Conservation (phyloP, 2,888 invertebrate genomes). For the Margaritifera margaritifera region DNA sequence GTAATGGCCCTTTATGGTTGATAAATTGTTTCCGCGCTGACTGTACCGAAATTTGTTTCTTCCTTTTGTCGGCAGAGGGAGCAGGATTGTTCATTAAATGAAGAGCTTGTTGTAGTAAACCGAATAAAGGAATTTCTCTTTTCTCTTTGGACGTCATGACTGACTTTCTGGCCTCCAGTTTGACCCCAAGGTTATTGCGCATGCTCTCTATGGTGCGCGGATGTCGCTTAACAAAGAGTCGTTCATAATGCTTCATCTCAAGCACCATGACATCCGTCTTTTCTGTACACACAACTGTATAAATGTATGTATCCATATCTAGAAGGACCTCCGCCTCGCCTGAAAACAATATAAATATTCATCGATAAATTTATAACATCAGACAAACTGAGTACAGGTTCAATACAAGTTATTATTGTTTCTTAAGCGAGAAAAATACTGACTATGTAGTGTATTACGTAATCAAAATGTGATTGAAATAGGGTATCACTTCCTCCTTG, state of each 20-base stretch:
- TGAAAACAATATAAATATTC: constrained; percentile 11
- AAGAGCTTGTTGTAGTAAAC: constrained; percentile 44
- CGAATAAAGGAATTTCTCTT: constrained; percentile 59
- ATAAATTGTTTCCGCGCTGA: constrained; percentile 60
- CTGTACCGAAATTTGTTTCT: constrained; percentile 45
- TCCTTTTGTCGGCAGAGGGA: constrained; percentile 31
- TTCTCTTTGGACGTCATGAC: constrained; percentile 46
- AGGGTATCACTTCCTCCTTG: no score
- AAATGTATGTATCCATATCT: constrained; percentile 67
- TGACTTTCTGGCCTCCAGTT: constrained; percentile 54
- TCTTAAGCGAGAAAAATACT: no score
- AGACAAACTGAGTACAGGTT: neutral
- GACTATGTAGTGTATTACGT: no score
- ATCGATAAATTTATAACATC: no score
- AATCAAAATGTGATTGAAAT: no score
- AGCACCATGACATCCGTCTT: constrained; percentile 68
- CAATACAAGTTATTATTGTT: no score
- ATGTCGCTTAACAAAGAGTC: constrained; percentile 68
- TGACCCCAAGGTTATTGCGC: constrained; percentile 59
- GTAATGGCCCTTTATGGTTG: constrained; percentile 63
- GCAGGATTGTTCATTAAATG: constrained; percentile 38
- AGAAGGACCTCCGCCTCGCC: constrained; percentile 63
- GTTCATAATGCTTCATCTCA: constrained; percentile 71
- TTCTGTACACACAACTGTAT: constrained; percentile 67
- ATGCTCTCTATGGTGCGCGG: constrained; percentile 68